Percentiles rank a stretch among this genome's conserved stretches.
Conservation (phyloP, 2,888 invertebrate genomes). For the Galeruca laticollis region DNA sequence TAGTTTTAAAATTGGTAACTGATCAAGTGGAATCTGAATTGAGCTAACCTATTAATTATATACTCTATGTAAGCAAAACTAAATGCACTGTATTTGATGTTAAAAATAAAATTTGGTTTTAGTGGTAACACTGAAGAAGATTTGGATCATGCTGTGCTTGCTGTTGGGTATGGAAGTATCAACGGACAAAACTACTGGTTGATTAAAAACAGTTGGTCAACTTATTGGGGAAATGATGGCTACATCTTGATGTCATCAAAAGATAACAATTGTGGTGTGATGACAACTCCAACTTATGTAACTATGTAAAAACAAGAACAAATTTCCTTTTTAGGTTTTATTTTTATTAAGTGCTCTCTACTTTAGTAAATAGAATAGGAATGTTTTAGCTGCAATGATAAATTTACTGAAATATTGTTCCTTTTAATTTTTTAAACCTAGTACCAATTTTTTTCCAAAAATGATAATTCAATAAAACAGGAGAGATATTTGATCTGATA, state of each 20-base stretch:
- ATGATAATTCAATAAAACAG: too few species aligned
- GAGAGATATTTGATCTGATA: too few species aligned
- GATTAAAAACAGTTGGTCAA: conserved; percentile 97
- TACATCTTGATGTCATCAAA: conserved; percentile 91
- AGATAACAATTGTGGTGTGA: conserved; percentile 94
- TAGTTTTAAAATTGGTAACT: too few species aligned
- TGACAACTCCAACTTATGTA: conserved; percentile 88
- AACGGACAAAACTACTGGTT: conserved; percentile 92
- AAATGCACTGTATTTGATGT: not conserved
- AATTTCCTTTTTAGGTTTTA: conserved; percentile 3
- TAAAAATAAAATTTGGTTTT: conserved; percentile 45
- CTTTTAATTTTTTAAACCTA: too few species aligned
- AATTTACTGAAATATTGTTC: not conserved
- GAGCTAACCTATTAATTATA: not conserved
- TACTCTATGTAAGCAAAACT: conserved; percentile 9
- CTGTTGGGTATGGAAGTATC: conserved; percentile 90
- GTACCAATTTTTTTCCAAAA: too few species aligned
- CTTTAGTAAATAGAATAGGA: not conserved
- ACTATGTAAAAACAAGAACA: conserved; percentile 68
- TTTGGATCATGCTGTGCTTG: conserved; percentile 93
- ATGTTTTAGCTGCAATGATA: not conserved
- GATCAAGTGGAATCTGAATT: too few species aligned
- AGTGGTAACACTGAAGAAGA: conserved; percentile 82
- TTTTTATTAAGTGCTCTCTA: not conserved
- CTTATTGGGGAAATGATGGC: conserved; percentile 97